A percentile compares a stretch with the other conserved stretches of the same genome.
Conservation (phyloP, 2,888 invertebrate genomes). For the Sinelater perroti region DNA sequence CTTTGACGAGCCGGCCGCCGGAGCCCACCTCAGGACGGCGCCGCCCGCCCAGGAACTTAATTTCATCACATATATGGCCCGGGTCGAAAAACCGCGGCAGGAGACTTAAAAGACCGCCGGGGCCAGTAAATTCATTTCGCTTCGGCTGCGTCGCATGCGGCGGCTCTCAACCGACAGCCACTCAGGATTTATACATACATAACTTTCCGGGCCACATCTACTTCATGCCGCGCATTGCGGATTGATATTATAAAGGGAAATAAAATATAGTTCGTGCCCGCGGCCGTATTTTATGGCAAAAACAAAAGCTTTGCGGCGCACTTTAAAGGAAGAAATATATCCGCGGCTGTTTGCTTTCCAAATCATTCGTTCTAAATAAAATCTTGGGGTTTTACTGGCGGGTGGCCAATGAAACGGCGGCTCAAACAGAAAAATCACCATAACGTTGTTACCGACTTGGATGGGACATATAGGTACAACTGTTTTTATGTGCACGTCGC, state of each 20-base stretch:
- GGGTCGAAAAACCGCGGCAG: slow-evolving; percentile 18
- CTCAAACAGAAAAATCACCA: no score
- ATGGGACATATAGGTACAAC: no score
- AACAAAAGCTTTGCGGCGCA: slow-evolving; percentile 11
- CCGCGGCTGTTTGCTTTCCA: slow-evolving; percentile 1
- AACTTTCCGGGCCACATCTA: slow-evolving; percentile 21
- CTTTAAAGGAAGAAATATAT: slow-evolving; percentile 16
- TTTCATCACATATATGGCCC: slow-evolving; percentile 27
- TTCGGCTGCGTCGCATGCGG: slow-evolving; percentile 25
- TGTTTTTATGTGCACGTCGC: no score
- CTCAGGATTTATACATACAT: slow-evolving; percentile 21
- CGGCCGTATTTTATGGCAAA: slow-evolving; percentile 13
- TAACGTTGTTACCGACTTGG: no score
- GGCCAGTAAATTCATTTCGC: slow-evolving; percentile 32
- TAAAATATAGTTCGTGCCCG: slow-evolving; percentile 21
- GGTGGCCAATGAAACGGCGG: no score
- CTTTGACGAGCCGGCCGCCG: neutral
- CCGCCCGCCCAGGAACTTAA: slow-evolving; percentile 21
- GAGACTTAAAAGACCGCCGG: slow-evolving; percentile 32
- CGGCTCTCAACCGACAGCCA: slow-evolving; percentile 17
- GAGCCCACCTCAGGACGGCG: slow-evolving; percentile 11
- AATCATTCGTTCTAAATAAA: slow-evolving; percentile 2
- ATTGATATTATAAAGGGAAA: slow-evolving; percentile 21
- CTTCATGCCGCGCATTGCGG: slow-evolving; percentile 17
- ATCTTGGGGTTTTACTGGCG: no score